These are phyloP conservation scores for Meliscaeva auricollis DNA, from an alignment of 2,888 invertebrate species.

Conservation along the genomic window DNA sequence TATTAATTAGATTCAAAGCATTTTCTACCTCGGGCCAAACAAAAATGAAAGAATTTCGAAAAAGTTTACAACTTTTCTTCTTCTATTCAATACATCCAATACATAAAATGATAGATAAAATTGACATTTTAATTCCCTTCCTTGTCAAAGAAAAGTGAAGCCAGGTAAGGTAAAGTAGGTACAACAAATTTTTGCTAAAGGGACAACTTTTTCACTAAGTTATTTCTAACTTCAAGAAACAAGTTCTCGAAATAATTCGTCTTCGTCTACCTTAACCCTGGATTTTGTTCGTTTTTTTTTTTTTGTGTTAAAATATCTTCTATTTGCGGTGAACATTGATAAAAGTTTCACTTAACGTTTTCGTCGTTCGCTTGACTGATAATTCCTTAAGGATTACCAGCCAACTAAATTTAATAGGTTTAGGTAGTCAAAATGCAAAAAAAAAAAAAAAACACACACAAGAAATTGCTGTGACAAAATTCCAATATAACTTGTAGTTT, in stretches of 20 bases:
- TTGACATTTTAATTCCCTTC: constrained; percentile 63
- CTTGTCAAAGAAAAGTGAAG: not conserved
- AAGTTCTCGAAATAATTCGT: constrained; percentile 23
- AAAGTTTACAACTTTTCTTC: constrained; percentile 35
- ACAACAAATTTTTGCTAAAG: not conserved
- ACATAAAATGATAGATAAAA: constrained; percentile 19
- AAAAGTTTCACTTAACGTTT: constrained; percentile 66
- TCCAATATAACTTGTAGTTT: constrained; percentile 48
- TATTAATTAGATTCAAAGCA: constrained; percentile 35
- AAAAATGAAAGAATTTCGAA: constrained; percentile 30
- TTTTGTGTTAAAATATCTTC: not conserved
- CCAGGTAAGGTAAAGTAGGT: no score
- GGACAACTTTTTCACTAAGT: constrained; percentile 19
- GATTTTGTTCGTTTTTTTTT: constrained; percentile 4
- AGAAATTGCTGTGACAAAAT: constrained; percentile 58
- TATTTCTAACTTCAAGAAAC: not conserved
- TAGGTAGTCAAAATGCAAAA: constrained; percentile 26
- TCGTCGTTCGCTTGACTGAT: constrained; percentile 46
- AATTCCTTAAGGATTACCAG: constrained; percentile 60
- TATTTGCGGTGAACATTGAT: constrained; percentile 40
- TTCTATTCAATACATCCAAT: constrained; percentile 5
- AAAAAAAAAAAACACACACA: not conserved
- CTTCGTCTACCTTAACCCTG: not conserved
- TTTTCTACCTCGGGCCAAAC: not conserved
- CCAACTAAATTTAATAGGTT: constrained; percentile 64